These are phyloP conservation scores for Parus major DNA, from an alignment of 2,113 vertebrate species.

Conservation along the genomic window DNA sequence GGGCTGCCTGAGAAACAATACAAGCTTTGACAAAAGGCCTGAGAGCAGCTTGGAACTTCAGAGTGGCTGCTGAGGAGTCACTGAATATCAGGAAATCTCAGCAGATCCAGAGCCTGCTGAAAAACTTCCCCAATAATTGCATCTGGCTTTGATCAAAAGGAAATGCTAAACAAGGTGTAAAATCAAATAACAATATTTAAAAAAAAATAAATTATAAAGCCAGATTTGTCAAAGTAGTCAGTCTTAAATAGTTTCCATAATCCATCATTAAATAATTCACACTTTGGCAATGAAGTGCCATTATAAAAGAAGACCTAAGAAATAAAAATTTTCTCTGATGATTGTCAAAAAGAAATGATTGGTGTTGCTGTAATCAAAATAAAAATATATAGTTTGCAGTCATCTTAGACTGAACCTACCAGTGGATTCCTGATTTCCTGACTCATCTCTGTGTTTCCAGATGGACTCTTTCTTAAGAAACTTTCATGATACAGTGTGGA, in stretches of 20 bases:
- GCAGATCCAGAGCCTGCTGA: not conserved
- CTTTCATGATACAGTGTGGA: too few species aligned
- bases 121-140: not conserved
- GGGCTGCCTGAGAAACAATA: not conserved
- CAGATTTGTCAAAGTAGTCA: not conserved
- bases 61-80: rapidly evolving
- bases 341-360: not conserved
- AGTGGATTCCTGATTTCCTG: not conserved
- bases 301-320: not conserved
- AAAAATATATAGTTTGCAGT: not conserved
- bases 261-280: not conserved
- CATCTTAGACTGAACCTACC: not conserved
- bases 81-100: not conserved
- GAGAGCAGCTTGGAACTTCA: not conserved
- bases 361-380: not conserved
- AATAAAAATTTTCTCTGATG: not conserved
- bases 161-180: not conserved
- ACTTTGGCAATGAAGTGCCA: not conserved
- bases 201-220: not conserved
- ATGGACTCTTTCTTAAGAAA: not conserved
- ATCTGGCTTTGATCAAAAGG: not conserved
- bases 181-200: not conserved
- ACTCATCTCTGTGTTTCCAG: not conserved
- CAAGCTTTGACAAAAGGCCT: not conserved
- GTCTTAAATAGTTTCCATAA: not conserved